Evolutionary conservation across 2,797 vertebrate genomes (phyloP).

Genomic region (Ctenopoma kingsleyae): DNA sequence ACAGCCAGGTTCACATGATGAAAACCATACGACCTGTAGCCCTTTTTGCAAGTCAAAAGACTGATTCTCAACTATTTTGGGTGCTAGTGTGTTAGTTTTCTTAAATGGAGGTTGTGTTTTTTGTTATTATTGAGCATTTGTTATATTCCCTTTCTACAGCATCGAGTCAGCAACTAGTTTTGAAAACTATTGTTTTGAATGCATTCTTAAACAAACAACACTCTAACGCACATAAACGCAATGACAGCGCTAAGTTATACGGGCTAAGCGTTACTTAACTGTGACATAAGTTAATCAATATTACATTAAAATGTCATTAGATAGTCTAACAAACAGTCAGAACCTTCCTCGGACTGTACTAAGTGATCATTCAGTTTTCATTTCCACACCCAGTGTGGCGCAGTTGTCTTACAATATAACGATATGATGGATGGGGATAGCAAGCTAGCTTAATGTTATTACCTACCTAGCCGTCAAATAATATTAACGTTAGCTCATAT

Average conservation of each 20-base stretch:
- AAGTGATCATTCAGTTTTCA: neutral
- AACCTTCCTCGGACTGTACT: neutral
- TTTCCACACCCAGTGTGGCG: constrained; percentile 43
- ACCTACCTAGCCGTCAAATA: no score
- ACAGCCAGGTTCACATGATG: constrained; percentile 65
- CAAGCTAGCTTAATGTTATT: neutral
- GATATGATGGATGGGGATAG: neutral
- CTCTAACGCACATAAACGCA: neutral
- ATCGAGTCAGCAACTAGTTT: no score
- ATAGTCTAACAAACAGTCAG: neutral
- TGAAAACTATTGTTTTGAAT: no score
- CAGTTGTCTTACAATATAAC: neutral
- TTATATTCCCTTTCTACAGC: neutral
- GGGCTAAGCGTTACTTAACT: neutral
- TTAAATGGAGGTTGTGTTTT: neutral
- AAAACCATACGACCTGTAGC: constrained; percentile 7
- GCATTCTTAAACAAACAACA: neutral
- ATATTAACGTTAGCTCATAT: neutral
- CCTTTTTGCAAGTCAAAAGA: constrained; percentile 22
- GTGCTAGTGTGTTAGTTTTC: neutral
- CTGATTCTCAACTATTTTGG: neutral
- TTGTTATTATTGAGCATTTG: neutral
- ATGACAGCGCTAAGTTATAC: neutral
- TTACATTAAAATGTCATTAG: neutral
- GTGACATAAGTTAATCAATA: neutral